Percentiles rank a stretch among this genome's conserved stretches.
Conservation (phyloP, 2,113 vertebrate species). For the Eurystomus gularis region DNA sequence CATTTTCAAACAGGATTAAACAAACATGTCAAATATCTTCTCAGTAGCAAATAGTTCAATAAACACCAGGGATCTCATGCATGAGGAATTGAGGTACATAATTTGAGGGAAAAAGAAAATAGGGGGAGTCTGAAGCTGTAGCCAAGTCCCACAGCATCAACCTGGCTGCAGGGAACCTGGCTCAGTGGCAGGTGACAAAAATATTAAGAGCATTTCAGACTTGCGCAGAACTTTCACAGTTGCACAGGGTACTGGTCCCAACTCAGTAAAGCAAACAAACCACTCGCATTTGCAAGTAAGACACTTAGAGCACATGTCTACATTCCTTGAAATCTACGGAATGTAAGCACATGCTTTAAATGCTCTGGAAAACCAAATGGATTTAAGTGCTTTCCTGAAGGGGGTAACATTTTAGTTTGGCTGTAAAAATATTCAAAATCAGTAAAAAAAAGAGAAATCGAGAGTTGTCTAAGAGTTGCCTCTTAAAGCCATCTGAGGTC, state of each 20-base stretch:
- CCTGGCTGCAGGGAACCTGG: not conserved
- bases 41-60: conserved; percentile 66
- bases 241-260: conserved; percentile 33
- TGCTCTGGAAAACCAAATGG: not conserved
- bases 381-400: conserved; percentile 45
- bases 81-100: conserved; percentile 58
- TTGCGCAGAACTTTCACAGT: conserved; percentile 2
- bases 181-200: conserved; percentile 25
- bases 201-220: conserved; percentile 18
- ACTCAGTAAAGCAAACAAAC: conserved; percentile 36
- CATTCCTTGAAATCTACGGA: not conserved
- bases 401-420: not conserved
- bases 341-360: not conserved
- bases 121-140: not conserved
- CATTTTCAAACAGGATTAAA: conserved; percentile 71
- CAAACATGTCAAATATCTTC: conserved; percentile 49
- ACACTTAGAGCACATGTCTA: not conserved
- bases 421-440: conserved; percentile 11
- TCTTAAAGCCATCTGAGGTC: conserved; percentile 58
- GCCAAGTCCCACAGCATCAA: conserved; percentile 16
- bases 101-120: not conserved
- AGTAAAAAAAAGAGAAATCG: conserved; percentile 18
- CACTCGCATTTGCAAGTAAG: not conserved
- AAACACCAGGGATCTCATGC: conserved; percentile 65
- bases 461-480: conserved; percentile 25